Evolutionary conservation across 2,113 vertebrate species (phyloP).

Genomic region (Psettodes erumei): DNA sequence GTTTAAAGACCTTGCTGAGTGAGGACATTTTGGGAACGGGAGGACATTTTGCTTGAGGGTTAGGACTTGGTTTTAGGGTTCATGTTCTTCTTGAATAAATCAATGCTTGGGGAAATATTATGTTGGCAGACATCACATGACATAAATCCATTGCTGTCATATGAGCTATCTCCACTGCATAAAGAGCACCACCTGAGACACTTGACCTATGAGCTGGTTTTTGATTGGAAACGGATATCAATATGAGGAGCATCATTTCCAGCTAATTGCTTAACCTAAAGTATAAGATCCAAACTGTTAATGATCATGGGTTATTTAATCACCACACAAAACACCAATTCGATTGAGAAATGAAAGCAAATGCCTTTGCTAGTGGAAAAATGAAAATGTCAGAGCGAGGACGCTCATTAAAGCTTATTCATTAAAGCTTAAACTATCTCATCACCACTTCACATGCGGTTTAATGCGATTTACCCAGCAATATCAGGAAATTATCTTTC

Average conservation of each 20-base stretch:
- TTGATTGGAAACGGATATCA: slow-evolving; percentile 12
- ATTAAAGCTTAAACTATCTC: background rate
- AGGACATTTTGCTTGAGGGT: too few species aligned
- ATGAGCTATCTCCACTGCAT: background rate
- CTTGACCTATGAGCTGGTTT: slow-evolving; percentile 3
- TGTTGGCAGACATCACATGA: slow-evolving; percentile 11
- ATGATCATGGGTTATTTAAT: background rate
- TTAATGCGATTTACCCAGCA: background rate
- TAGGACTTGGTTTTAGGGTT: too few species aligned
- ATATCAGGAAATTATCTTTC: too few species aligned
- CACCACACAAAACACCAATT: background rate
- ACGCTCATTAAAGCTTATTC: background rate
- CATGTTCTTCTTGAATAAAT: too few species aligned
- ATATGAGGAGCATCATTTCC: slow-evolving; percentile 1
- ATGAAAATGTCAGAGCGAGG: background rate
- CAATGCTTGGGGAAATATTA: background rate
- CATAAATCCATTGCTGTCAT: background rate
- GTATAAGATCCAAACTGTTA: background rate
- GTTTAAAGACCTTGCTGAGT: too few species aligned
- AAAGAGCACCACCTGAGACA: background rate
- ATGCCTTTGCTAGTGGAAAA: background rate
- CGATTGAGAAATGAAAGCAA: background rate
- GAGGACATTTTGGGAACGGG: too few species aligned
- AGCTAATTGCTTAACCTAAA: slow-evolving; percentile 3
- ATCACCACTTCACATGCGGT: background rate